Percentiles rank a stretch among this genome's conserved stretches.
phyloP scores from a whole-genome alignment of 2,888 invertebrate genomes.

The Prenolepis imparis region DNA sequence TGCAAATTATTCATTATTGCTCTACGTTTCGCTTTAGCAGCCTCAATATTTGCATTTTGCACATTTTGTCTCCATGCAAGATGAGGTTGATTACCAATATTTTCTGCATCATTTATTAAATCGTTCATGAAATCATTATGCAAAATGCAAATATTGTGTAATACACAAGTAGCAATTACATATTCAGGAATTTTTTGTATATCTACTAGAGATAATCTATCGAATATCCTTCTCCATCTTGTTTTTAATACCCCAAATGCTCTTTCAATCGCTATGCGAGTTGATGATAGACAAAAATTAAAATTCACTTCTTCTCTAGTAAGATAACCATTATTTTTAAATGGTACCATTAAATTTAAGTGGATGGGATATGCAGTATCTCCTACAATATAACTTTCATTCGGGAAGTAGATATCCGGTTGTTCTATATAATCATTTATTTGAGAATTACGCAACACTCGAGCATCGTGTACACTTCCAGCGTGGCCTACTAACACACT shows the following conservation, averaged over 20 bases:
- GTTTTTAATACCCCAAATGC: constrained; percentile 14
- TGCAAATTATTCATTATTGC: constrained; percentile 12
- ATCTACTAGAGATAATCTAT: constrained; percentile 14
- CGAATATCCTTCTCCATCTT: constrained; percentile 7
- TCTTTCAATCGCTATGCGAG: background rate
- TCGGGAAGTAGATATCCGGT: background rate
- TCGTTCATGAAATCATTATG: constrained; percentile 1
- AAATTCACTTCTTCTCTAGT: background rate
- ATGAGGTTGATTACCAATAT: background rate
- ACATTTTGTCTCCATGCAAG: background rate
- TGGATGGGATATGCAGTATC: background rate
- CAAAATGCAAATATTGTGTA: constrained; percentile 18
- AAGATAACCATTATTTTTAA: constrained; percentile 24
- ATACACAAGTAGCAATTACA: background rate
- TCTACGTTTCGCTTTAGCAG: constrained; percentile 8
- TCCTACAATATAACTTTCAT: constrained; percentile 7
- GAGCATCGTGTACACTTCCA: background rate
- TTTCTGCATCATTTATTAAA: background rate
- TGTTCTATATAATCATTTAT: background rate
- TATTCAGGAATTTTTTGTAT: constrained; percentile 5
- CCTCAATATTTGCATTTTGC: constrained; percentile 12
- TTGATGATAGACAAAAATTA: background rate
- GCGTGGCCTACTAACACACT: constrained; percentile 9
- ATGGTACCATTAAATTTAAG: constrained; percentile 9
- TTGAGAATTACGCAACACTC: background rate